Evolutionary conservation across 2,888 invertebrate genomes (phyloP), one percentile per base, ranked within the genome.

Genomic region (Phytoseiulus persimilis): DNA sequence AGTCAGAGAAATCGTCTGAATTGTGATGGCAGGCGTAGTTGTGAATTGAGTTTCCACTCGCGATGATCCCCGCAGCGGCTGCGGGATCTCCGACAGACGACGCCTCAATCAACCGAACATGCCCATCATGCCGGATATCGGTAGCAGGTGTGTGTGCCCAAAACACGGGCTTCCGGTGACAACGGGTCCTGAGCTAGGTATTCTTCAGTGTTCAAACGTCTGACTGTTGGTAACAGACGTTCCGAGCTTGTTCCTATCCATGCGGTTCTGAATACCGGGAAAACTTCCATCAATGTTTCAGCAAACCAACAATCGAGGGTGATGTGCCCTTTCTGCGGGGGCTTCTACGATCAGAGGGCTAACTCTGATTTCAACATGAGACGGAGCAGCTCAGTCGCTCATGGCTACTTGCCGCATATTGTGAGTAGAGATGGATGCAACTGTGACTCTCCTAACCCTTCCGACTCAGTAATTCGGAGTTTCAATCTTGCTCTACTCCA

Each of bases 311-410:
- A 91, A 83, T 90, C 91, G 6, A 90, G 91, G 0, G 90, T 91
- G 31, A 91, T 92, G 91, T 92, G 92, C 90, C 92, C 92, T 6
- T 92, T 92, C 90, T 92, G 92, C 90, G 92, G 92, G 2, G 91
- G 90, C 89, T 91, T 91, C 90, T 92, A 92, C 90, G 91, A 91
- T 90, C 89, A 90, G 83, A 90, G 90, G 14, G 91, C 91, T 14
- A 90, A 91, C 32, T 89, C 83, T 83, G 90, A 90, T 83, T 90
- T 91, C 11, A 89, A 90, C 46, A 90, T 91, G 89, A 90, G 90
- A 90, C 90, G 90, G 89, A 90, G 90, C 31, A 87, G 90, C 32
- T 90, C 89, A 14, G 39, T 83, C n/a, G 32, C 83, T 28, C 31
- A 90, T 11, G 45, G 83, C 9, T 90, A 90, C 31, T 83, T 91